These are phyloP conservation scores for Hartigia nigra DNA, from an alignment of 2,888 invertebrate genomes.

Conservation along the genomic window DNA sequence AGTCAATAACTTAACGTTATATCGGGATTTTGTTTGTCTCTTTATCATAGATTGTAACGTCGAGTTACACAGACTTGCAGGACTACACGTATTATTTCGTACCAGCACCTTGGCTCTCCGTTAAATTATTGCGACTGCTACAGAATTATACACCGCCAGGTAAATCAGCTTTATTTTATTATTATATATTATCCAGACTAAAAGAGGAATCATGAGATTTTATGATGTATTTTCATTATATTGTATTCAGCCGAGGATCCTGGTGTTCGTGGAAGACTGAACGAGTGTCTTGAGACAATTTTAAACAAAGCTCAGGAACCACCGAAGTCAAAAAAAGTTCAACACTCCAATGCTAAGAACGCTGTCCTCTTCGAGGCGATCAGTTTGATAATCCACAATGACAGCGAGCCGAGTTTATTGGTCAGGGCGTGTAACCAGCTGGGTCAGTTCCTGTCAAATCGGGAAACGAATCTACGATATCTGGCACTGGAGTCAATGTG, in stretches of 20 bases:
- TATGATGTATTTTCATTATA: background rate
- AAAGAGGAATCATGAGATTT: background rate
- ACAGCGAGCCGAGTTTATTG: slow-evolving; percentile 94
- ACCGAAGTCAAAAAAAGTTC: slow-evolving; percentile 99
- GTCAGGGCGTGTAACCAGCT: slow-evolving; percentile 99
- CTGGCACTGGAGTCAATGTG: slow-evolving; percentile 99
- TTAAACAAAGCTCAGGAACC: slow-evolving; percentile 99
- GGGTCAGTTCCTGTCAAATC: slow-evolving; percentile 96
- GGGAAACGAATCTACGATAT: slow-evolving; percentile 98
- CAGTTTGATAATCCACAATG: slow-evolving; percentile 99
- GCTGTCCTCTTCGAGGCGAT: slow-evolving; percentile 99
- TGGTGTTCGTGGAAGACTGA: slow-evolving; percentile 93
- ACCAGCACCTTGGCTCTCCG: slow-evolving; percentile 99
- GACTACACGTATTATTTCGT: slow-evolving; percentile 99
- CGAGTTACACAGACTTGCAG: slow-evolving; percentile 98
- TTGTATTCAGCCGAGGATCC: slow-evolving; percentile 82
- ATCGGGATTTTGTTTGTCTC: slow-evolving; percentile 14
- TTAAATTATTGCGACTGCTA: slow-evolving; percentile 92
- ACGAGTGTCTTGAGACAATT: slow-evolving; percentile 98
- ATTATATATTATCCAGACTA: no score
- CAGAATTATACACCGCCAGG: slow-evolving; percentile 99
- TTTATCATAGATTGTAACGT: slow-evolving; percentile 88
- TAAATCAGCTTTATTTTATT: slow-evolving; percentile 53
- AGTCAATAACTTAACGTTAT: slow-evolving; percentile 1
- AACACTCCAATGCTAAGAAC: slow-evolving; percentile 99